A percentile compares a stretch with the other conserved stretches of the same genome.
These are phyloP conservation scores for Sebastes trivittatus DNA, from an alignment of 2,797 vertebrate genomes.

Conservation along the genomic window DNA sequence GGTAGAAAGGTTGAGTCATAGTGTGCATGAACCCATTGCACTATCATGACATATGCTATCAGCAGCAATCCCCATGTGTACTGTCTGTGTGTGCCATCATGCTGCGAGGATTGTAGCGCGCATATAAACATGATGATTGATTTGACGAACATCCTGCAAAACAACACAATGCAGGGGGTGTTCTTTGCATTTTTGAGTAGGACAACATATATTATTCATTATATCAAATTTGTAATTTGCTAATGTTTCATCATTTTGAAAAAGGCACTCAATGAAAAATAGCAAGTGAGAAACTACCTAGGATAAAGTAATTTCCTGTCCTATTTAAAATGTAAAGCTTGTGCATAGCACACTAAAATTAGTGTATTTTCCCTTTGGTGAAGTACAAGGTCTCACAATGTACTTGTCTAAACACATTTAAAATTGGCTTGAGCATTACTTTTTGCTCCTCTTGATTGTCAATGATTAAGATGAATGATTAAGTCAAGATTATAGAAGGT, in stretches of 20 bases:
- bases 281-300: not conserved
- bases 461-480: not conserved
- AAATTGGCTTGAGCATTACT: not conserved
- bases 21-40: not conserved
- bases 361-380: not conserved
- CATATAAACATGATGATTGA: not conserved
- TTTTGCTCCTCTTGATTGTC: not conserved
- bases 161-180: not conserved
- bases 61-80: not conserved
- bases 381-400: not conserved
- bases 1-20: not conserved
- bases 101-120: not conserved
- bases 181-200: not conserved
- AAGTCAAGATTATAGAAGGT: too few relatives aligned
- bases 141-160: not conserved
- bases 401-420: not conserved
- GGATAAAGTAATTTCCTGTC: not conserved
- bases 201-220: not conserved
- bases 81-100: not conserved
- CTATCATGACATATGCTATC: not conserved
- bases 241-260: not conserved
- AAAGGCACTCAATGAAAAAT: not conserved
- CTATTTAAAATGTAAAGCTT: not conserved
- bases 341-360: not conserved
- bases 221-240: not conserved